Percentiles rank a stretch among this genome's conserved stretches.
These are phyloP conservation scores for Lochmaea capreae DNA, from an alignment of 2,888 invertebrate genomes.

Conservation along the genomic window DNA sequence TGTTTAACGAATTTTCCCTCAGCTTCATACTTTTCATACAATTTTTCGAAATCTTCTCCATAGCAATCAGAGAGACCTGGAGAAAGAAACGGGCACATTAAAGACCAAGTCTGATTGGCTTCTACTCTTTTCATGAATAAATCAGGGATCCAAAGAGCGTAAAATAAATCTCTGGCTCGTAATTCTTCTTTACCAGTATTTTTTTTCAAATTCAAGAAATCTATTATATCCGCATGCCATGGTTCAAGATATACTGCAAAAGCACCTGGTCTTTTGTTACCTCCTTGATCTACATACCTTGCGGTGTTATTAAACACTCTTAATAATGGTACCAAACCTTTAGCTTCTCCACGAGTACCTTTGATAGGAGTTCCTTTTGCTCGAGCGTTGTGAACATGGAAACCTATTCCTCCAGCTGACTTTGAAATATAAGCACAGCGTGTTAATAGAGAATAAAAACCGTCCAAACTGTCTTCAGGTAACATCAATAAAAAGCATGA, in stretches of 20 bases:
- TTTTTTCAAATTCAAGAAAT: slow-evolving; percentile 93
- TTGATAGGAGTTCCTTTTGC: slow-evolving; percentile 92
- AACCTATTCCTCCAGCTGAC: slow-evolving; percentile 96
- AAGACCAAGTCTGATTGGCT: slow-evolving; percentile 85
- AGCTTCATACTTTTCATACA: slow-evolving; percentile 90
- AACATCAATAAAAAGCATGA: slow-evolving; percentile 96
- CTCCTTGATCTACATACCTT: slow-evolving; percentile 97
- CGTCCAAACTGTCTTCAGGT: slow-evolving; percentile 94
- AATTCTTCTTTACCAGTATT: slow-evolving; percentile 91
- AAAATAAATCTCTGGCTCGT: slow-evolving; percentile 95
- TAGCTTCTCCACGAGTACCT: slow-evolving; percentile 94
- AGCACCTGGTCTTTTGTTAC: slow-evolving; percentile 97
- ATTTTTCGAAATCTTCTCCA: slow-evolving; percentile 93
- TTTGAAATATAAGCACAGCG: slow-evolving; percentile 97
- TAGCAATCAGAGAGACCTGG: slow-evolving; percentile 92
- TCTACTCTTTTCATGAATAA: slow-evolving; percentile 97
- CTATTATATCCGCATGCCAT: slow-evolving; percentile 98
- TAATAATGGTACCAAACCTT: slow-evolving; percentile 96
- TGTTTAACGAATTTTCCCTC: slow-evolving; percentile 74
- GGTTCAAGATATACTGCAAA: slow-evolving; percentile 98
- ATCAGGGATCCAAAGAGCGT: slow-evolving; percentile 98
- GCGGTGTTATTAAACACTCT: slow-evolving; percentile 96
- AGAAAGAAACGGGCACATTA: slow-evolving; percentile 96
- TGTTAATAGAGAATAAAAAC: slow-evolving; percentile 91
- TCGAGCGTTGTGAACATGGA: slow-evolving; percentile 95